Base-by-base conservation (phyloP, 2,797 vertebrate genomes). In the Amniataba percoides region DNA sequence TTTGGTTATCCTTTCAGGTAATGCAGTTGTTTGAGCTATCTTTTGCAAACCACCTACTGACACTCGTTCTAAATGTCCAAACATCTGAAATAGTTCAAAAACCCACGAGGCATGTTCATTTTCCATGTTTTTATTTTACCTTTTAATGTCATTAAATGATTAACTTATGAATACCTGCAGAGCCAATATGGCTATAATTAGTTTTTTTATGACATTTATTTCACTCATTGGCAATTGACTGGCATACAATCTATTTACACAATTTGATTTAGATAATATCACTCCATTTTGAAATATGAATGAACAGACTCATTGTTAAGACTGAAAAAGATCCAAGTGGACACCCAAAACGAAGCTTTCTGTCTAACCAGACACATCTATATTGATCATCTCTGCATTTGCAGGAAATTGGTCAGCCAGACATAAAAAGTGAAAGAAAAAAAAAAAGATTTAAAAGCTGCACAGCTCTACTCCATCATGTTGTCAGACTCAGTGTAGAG, bases 1-100 rank as follows among this genome's bases (percentile, higher is more conserved):
- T 98, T 99, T 73, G 95, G 94, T 74, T 99, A 99, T 91, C 98
- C 98, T 3, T 99, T 99, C 96, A 98, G 98, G 98, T 99, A 95
- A 93, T 81, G 59, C 0, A 31, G 19, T 19, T 46, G 7, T 49
- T 59, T 59, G 31, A 74, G 23, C 6, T 51, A 15, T 64, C n/a
- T 27, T 59, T 25, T 14, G 6, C 15, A 27, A 7, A 13, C 16
- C 3, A 9, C 5, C n/a, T n/a, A 7, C 8, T 57, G 23, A 34
- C 40, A 36, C n/a, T 49, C 23, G 10, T 51, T 55, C 56, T 11
- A 65, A 55, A 71, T 45, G 1, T 14, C 16, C 5, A 4, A 68
- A 55, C 36, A 31, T 10, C 10, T 18, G 3, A 59, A 53, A 59
- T 13, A 31, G 45, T 8, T 12, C 16, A 23, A 43, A 49, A 43